Evolutionary conservation across 2,797 vertebrate species (phyloP).

Genomic region (Dermochelys coriacea): DNA sequence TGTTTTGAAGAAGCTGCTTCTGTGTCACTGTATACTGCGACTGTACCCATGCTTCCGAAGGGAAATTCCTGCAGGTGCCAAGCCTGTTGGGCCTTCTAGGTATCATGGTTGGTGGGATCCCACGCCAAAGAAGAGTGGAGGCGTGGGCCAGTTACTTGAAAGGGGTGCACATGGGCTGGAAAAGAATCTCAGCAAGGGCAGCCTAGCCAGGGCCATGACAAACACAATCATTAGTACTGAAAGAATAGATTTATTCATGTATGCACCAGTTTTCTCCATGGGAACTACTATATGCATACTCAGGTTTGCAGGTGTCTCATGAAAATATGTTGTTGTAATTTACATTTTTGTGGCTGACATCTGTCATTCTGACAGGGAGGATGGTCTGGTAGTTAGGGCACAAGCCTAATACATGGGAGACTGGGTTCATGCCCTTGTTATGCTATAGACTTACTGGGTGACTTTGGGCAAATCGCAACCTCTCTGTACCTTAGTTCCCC

Average conservation of each 20-base stretch:
- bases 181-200: background rate
- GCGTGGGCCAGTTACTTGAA: too few relatives aligned
- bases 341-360: background rate
- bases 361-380: background rate
- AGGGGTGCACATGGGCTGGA: too few relatives aligned
- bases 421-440: background rate
- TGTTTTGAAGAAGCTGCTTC: background rate
- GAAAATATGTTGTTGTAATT: background rate
- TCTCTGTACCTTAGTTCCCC: background rate
- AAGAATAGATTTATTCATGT: background rate
- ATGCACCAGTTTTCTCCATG: background rate
- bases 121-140: too few relatives aligned
- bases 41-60: background rate
- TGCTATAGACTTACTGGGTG: background rate
- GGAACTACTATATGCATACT: background rate
- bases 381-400: background rate
- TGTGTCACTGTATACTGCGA: background rate
- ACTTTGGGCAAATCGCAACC: background rate
- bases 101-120: too few relatives aligned
- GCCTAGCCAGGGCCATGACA: background rate
- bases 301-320: background rate
- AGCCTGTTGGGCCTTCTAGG: background rate
- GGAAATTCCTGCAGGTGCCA: background rate
- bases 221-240: background rate
- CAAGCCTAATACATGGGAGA: background rate